Percentiles rank a stretch among this genome's conserved stretches.
Evolutionary conservation across 1,140 invertebrate genomes (phyloP).

Genomic region (Trichogramma pretiosum): DNA sequence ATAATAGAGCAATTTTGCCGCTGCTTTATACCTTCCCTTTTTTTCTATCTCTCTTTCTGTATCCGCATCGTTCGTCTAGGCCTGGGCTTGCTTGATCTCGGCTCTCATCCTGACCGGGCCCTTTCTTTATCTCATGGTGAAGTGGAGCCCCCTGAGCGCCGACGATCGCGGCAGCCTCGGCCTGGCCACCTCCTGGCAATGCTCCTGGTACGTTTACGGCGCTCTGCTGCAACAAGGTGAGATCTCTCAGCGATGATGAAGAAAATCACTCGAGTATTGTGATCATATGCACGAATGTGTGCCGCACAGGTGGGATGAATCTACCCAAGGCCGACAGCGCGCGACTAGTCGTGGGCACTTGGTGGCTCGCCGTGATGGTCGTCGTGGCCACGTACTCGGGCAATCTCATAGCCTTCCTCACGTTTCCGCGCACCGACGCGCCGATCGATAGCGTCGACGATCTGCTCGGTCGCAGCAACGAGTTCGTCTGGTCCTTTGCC

Average conservation of each 20-base stretch:
- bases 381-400: slow-evolving; percentile 87
- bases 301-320: slow-evolving; percentile 68
- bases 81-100: slow-evolving; percentile 68
- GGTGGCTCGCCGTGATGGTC: slow-evolving; percentile 88
- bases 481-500: slow-evolving; percentile 66
- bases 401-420: slow-evolving; percentile 86
- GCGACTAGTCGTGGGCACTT: slow-evolving; percentile 78
- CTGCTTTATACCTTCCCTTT: slow-evolving; percentile 6
- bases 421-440: slow-evolving; percentile 77
- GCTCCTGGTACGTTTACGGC: slow-evolving; percentile 84
- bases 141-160: slow-evolving; percentile 52
- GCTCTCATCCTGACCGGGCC: slow-evolving; percentile 69
- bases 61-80: too few species aligned
- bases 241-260: too few species aligned
- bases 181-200: slow-evolving; percentile 49
- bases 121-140: slow-evolving; percentile 67
- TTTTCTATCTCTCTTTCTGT: too few species aligned
- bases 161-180: slow-evolving; percentile 18
- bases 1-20: not conserved
- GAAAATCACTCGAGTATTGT: too few species aligned
- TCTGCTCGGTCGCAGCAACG: slow-evolving; percentile 51
- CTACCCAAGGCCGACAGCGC: slow-evolving; percentile 76
- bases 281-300: not conserved
- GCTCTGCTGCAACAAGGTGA: slow-evolving; percentile 85
- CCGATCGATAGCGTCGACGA: slow-evolving; percentile 67